phyloP scores from a whole-genome alignment of 2,113 vertebrate species.

The Heterotilapia buettikoferi region DNA sequence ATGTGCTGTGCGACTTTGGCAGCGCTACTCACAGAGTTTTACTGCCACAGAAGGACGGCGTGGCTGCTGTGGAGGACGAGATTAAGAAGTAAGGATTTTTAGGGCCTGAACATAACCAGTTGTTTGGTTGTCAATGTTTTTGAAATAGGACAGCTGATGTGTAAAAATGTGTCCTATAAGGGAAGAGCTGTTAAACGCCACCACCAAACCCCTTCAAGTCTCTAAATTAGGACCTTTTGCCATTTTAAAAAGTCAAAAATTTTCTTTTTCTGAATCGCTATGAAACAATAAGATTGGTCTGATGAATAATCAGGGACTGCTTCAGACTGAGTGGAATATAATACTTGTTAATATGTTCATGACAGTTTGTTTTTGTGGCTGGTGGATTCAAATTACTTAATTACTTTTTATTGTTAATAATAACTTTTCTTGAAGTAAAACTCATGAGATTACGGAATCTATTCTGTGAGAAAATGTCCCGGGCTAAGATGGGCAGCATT shows the following conservation, averaged over 20 bases:
- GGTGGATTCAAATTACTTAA: not conserved
- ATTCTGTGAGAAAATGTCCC: not conserved
- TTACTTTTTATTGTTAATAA: not conserved
- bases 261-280: rapidly evolving
- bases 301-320: not conserved
- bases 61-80: constrained; percentile 92
- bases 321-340: not conserved
- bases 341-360: not conserved
- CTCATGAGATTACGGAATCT: not conserved
- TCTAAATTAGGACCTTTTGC: not conserved
- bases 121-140: not conserved
- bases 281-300: not conserved
- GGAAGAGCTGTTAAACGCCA: not conserved
- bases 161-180: not conserved
- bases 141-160: not conserved
- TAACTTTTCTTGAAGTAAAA: not conserved
- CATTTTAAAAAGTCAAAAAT: not conserved
- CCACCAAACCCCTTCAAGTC: not conserved
- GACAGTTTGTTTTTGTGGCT: not conserved
- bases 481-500: not conserved
- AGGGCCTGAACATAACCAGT: not conserved
- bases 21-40: constrained; percentile 92
- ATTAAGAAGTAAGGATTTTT: constrained; percentile 85
- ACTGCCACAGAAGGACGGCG: constrained; percentile 89
- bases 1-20: constrained; percentile 96